Conservation (phyloP, 2,888 invertebrate genomes). For the Nephrocerus scutellatus region DNA sequence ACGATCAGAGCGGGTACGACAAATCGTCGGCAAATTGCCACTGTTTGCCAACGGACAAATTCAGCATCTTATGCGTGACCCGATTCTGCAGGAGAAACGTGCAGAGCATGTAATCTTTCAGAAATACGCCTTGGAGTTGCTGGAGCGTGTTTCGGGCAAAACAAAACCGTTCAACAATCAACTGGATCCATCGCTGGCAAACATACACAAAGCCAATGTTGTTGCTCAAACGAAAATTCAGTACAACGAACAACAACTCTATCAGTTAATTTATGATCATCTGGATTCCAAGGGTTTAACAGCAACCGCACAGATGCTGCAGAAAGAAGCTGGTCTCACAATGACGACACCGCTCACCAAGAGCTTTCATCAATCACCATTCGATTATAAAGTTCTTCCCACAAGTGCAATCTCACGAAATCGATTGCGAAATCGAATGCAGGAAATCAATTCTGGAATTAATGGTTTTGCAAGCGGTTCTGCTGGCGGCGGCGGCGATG, state of each 20-base stretch:
- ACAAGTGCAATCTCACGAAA: conserved; percentile 32
- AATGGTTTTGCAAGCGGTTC: conserved; percentile 13
- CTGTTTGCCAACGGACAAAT: conserved; percentile 88
- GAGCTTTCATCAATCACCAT: conserved; percentile 45
- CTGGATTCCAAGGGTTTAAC: conserved; percentile 66
- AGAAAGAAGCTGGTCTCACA: conserved; percentile 66
- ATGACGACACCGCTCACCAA: conserved; percentile 43
- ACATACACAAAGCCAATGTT: conserved; percentile 87
- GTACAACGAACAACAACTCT: conserved; percentile 87
- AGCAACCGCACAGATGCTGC: conserved; percentile 66
- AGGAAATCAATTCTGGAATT: conserved; percentile 37
- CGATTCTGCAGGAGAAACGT: conserved; percentile 92
- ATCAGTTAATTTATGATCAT: conserved; percentile 87
- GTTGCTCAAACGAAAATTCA: conserved; percentile 94
- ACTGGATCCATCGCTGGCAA: conserved; percentile 78
- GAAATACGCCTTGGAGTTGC: conserved; percentile 81
- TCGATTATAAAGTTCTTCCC: conserved; percentile 40
- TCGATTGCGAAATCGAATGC: conserved; percentile 41
- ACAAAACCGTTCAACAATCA: conserved; percentile 69
- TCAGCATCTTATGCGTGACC: conserved; percentile 92
- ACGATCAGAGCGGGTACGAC: conserved; percentile 84
- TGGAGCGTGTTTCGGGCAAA: conserved; percentile 87
- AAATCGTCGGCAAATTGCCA: conserved; percentile 92
- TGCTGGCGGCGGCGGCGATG: conserved; percentile 6
- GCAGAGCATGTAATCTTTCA: conserved; percentile 94